Percentiles rank a stretch among this genome's conserved stretches.
These are phyloP conservation scores for Nothobranchius furzeri DNA, from an alignment of 2,113 vertebrate genomes.

Conservation along the genomic window DNA sequence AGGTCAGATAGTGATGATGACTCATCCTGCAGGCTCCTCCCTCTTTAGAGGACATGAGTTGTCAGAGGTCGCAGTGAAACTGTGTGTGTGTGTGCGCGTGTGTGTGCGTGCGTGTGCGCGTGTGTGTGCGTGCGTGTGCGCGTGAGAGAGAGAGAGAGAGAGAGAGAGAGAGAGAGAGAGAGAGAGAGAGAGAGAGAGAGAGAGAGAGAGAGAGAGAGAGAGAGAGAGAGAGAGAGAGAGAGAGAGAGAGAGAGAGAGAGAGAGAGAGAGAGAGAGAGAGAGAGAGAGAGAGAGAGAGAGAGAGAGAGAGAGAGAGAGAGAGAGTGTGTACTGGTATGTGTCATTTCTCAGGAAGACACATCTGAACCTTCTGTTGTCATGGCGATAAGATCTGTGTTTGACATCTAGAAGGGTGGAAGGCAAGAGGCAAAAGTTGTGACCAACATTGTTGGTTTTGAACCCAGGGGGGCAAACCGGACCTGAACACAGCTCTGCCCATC, in stretches of 20 bases:
- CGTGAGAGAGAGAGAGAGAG: neutral
- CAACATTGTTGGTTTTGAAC: neutral
- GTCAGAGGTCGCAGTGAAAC: too few relatives aligned
- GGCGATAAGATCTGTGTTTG: neutral
- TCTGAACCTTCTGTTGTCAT: conserved; percentile 16
- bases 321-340: neutral
- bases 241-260: neutral
- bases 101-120: too few relatives aligned
- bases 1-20: too few relatives aligned
- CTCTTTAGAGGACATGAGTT: too few relatives aligned
- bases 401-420: neutral
- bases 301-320: neutral
- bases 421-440: neutral
- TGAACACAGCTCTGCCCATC: conserved; percentile 90
- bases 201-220: neutral
- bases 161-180: neutral
- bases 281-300: neutral
- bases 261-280: neutral
- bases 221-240: neutral
- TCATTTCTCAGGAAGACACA: conserved; percentile 3
- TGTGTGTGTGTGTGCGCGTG: too few relatives aligned
- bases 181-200: neutral
- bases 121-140: too few relatives aligned
- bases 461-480: conserved; percentile 84
- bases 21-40: too few relatives aligned